phyloP scores from a whole-genome alignment of 2,113 vertebrate genomes.

The Tichodroma muraria region DNA sequence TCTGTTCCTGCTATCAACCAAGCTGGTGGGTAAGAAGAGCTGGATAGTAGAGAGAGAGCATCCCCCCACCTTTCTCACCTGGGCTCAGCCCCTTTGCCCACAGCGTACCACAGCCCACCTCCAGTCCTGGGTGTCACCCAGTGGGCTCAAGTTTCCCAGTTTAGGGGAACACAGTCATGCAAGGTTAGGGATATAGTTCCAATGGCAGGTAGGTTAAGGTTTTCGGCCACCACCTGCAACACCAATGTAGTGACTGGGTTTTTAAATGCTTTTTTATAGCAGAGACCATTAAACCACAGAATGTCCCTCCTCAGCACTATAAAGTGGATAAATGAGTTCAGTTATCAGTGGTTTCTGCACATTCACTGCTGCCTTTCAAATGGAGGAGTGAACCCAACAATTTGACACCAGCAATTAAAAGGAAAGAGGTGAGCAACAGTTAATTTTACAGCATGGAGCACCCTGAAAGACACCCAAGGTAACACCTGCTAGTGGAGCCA shows the following conservation, averaged over 20 bases:
- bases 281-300: not conserved
- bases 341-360: not conserved
- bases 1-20: not conserved
- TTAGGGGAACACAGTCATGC: not conserved
- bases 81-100: not conserved
- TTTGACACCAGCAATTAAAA: not conserved
- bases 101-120: not conserved
- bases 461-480: not conserved
- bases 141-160: not conserved
- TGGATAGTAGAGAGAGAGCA: not conserved
- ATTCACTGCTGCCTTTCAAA: not conserved
- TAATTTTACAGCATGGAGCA: not conserved
- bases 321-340: not conserved
- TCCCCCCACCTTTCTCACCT: not conserved
- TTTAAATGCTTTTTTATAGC: not conserved
- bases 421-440: not conserved
- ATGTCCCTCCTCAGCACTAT: not conserved
- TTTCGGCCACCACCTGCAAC: not conserved
- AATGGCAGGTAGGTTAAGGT: not conserved
- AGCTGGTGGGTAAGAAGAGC: not conserved
- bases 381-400: not conserved
- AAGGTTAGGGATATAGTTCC: not conserved
- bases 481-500: not conserved
- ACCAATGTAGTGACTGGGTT: not conserved
- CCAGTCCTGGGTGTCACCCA: no score